Evolutionary conservation across 2,797 vertebrate genomes (phyloP).

Genomic region (Remorina albescens): DNA sequence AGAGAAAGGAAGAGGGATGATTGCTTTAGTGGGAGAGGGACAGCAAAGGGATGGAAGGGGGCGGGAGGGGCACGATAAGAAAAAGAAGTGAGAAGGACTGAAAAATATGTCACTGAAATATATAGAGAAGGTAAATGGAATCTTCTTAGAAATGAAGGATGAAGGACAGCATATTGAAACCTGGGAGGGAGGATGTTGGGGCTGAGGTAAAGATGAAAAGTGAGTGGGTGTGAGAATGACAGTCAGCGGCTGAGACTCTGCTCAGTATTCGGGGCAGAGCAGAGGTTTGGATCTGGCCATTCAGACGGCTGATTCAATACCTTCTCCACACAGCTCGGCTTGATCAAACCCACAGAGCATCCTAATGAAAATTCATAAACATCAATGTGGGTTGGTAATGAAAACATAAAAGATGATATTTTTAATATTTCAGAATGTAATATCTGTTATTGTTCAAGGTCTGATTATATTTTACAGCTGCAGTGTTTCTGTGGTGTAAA

Average conservation of each 20-base stretch:
- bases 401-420: constrained; percentile 20
- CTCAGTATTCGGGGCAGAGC: constrained; percentile 63
- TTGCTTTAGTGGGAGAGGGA: constrained; percentile 74
- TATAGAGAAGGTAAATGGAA: constrained; percentile 73
- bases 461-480: constrained; percentile 45
- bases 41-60: constrained; percentile 24
- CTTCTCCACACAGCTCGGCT: not conserved
- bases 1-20: constrained; percentile 70
- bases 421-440: constrained; percentile 50
- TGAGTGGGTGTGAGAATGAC: constrained; percentile 59
- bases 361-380: constrained; percentile 31
- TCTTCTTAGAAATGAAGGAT: constrained; percentile 72
- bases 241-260: constrained; percentile 44
- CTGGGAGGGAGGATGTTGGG: constrained; percentile 44
- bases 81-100: constrained; percentile 44
- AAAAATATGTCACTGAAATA: constrained; percentile 74
- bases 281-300: constrained; percentile 49
- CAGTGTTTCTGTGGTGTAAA: constrained; percentile 22
- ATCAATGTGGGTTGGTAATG: constrained; percentile 19
- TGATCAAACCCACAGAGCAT: constrained; percentile 16
- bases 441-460: constrained; percentile 43
- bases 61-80: constrained; percentile 22
- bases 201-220: constrained; percentile 61
- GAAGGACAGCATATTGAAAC: constrained; percentile 67
- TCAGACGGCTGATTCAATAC: constrained; percentile 27